A percentile compares a stretch with the other conserved stretches of the same genome.
phyloP scores from a whole-genome alignment of 2,113 vertebrate genomes.

The Fukomys damarensis region DNA sequence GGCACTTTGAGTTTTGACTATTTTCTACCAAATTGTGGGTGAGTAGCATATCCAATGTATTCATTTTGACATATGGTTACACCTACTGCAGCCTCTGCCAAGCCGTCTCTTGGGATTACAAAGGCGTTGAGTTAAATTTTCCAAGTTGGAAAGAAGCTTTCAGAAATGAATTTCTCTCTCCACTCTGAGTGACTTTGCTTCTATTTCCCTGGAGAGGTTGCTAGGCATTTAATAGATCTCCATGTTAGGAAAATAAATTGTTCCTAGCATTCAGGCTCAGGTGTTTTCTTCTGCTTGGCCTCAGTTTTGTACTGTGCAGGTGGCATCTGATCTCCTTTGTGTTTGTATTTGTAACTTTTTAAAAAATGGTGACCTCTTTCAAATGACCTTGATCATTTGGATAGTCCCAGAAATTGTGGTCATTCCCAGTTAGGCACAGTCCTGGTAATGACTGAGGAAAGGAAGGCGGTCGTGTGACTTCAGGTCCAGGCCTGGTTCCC shows the following conservation, averaged over 20 bases:
- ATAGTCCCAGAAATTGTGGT: background rate
- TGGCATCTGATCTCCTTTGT: background rate
- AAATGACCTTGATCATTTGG: background rate
- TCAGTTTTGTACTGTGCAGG: conserved; percentile 24
- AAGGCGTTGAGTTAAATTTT: conserved; percentile 74
- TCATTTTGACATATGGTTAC: conserved; percentile 65
- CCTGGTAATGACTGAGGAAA: background rate
- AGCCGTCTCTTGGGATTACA: conserved; percentile 61
- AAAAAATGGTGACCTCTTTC: background rate
- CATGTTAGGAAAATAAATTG: conserved; percentile 72
- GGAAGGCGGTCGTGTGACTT: background rate
- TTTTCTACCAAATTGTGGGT: conserved; percentile 58
- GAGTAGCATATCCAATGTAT: conserved; percentile 53
- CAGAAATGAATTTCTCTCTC: conserved; percentile 72
- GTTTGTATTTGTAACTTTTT: background rate
- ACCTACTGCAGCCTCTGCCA: conserved; percentile 57
- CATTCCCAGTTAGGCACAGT: background rate
- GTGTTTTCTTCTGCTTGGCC: background rate
- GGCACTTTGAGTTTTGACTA: conserved; percentile 26
- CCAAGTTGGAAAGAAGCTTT: conserved; percentile 71
- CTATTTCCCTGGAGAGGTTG: conserved; percentile 74
- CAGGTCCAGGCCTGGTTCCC: conserved; percentile 17
- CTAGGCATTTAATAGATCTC: conserved; percentile 74
- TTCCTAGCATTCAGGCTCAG: conserved; percentile 50
- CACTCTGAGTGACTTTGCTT: conserved; percentile 65